A percentile compares a stretch with the other conserved stretches of the same genome.
phyloP scores from a whole-genome alignment of 2,888 invertebrate species.

The Agonopterix subpropinquella region DNA sequence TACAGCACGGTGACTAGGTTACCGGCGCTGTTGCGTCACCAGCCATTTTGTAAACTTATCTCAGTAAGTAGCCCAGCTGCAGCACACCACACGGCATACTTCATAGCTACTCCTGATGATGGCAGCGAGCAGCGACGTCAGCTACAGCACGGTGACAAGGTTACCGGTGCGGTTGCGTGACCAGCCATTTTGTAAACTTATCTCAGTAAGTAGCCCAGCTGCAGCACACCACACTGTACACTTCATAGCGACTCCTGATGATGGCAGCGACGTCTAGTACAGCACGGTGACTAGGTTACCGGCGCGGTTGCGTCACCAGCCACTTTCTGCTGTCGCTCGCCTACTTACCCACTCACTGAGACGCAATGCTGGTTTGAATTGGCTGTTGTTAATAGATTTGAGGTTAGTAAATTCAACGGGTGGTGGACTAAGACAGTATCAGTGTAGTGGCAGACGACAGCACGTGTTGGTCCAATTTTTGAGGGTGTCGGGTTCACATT shows the following conservation, averaged over 20 bases:
- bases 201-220: background rate
- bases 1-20: constrained; percentile 20
- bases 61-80: background rate
- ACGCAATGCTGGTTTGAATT: constrained; percentile 49
- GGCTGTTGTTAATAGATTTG: constrained; percentile 27
- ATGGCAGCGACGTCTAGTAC: constrained; percentile 28
- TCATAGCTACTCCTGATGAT: background rate
- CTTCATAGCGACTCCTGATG: too few relatives aligned
- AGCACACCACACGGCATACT: background rate
- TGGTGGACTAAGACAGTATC: too few relatives aligned
- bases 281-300: constrained; percentile 66
- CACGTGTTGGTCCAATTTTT: too few relatives aligned
- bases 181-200: too few relatives aligned
- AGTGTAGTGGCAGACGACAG: too few relatives aligned
- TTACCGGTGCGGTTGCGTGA: too few relatives aligned
- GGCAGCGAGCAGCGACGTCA: constrained; percentile 1
- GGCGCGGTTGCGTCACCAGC: constrained; percentile 66
- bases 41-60: too few relatives aligned
- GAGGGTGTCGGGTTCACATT: too few relatives aligned
- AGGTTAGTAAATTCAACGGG: too few relatives aligned
- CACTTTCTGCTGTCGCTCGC: constrained; percentile 74
- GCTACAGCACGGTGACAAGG: constrained; percentile 2
- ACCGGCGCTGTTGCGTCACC: too few relatives aligned
- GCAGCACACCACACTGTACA: too few relatives aligned
- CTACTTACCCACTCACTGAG: constrained; percentile 71